These are phyloP conservation scores for Eulithis testata DNA, from an alignment of 2,888 invertebrate genomes.

Conservation along the genomic window DNA sequence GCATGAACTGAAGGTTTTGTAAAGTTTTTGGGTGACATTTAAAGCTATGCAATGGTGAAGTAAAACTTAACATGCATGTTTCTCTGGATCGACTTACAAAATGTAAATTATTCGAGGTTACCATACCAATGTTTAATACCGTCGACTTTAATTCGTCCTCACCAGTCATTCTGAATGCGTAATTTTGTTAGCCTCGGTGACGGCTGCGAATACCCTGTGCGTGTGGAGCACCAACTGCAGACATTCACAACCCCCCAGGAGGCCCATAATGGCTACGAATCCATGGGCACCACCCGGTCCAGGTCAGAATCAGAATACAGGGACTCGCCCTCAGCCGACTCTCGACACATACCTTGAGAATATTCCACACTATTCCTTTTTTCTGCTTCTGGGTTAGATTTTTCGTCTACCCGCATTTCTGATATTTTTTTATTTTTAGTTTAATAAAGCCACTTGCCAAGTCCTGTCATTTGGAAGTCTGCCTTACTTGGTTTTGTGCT, in stretches of 20 bases:
- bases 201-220: slow-evolving; percentile 93
- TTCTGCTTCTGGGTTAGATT: slow-evolving; percentile 13
- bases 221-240: slow-evolving; percentile 86
- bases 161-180: slow-evolving; percentile 43
- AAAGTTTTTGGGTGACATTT: slow-evolving; percentile 4
- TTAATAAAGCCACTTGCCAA: slow-evolving; percentile 7
- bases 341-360: slow-evolving; percentile 75
- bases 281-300: slow-evolving; percentile 94
- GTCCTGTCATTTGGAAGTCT: slow-evolving; percentile 14
- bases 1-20: slow-evolving; percentile 1
- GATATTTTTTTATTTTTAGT: slow-evolving; percentile 11
- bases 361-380: slow-evolving; percentile 33
- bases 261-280: slow-evolving; percentile 88
- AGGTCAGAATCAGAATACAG: slow-evolving; percentile 86
- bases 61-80: slow-evolving; percentile 16
- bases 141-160: slow-evolving; percentile 39
- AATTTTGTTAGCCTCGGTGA: slow-evolving; percentile 90
- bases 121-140: neutral
- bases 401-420: slow-evolving; percentile 23
- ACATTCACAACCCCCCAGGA: slow-evolving; percentile 75
- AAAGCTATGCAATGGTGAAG: neutral
- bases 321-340: slow-evolving; percentile 52
- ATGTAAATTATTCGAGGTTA: neutral
- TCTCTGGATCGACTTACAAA: neutral
- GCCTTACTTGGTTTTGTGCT: neutral